These are phyloP conservation scores for Brevimyrus niger DNA, from an alignment of 2,113 vertebrate genomes.

Conservation along the genomic window DNA sequence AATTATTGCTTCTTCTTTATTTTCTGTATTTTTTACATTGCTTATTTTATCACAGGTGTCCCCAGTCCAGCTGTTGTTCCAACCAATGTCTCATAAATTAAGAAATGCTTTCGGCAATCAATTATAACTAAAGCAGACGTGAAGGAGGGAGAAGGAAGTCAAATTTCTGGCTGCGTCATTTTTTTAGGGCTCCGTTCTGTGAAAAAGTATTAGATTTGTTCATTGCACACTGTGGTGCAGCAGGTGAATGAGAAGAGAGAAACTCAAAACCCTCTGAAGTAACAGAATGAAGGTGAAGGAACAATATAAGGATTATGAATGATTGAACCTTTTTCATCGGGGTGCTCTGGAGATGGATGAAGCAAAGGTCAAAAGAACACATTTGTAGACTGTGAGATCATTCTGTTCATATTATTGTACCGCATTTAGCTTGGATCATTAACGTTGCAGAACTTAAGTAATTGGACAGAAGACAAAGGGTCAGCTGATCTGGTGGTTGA, in stretches of 20 bases:
- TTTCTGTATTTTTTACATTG: background rate
- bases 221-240: background rate
- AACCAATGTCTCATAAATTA: background rate
- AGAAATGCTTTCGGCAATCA: background rate
- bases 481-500: background rate
- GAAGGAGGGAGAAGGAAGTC: background rate
- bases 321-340: background rate
- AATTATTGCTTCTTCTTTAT: background rate
- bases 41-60: background rate
- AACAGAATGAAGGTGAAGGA: background rate
- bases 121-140: background rate
- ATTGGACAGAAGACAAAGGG: background rate
- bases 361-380: background rate
- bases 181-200: background rate
- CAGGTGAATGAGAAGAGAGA: background rate
- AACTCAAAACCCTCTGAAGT: background rate
- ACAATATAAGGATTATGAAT: background rate
- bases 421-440: background rate
- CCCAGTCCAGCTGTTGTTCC: background rate
- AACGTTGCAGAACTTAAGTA: background rate
- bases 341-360: background rate
- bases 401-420: background rate
- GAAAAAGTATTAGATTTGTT: background rate
- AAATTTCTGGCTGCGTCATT: background rate
- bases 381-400: background rate